Evolutionary conservation across 1,140 invertebrate genomes (phyloP), one percentile per base, ranked within the genome.

Genomic region (Solen grandis): DNA sequence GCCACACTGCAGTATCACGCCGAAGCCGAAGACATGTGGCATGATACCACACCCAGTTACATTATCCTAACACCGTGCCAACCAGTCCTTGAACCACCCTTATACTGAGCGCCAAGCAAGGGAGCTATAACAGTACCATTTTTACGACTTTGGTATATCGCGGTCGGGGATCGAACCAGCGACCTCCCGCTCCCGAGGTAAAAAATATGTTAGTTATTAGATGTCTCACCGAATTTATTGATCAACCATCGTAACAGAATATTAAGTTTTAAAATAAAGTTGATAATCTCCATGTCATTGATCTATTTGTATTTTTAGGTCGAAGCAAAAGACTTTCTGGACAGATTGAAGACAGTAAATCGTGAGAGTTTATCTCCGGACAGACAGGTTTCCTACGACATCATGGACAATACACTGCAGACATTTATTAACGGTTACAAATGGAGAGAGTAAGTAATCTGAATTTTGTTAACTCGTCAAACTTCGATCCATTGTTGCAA

Each of bases 81-180:
- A n/a, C n/a, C n/a, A n/a, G n/a, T n/a, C n/a, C n/a, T n/a, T n/a
- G n/a, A n/a, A n/a, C n/a, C n/a, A n/a, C n/a, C n/a, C n/a, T n/a
- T n/a, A n/a, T n/a, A n/a, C n/a, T n/a, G n/a, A n/a, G n/a, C n/a
- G n/a, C n/a, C n/a, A n/a, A n/a, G n/a, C n/a, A n/a, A n/a, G n/a
- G n/a, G n/a, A n/a, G n/a, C 88, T 91, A 41, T 1, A 80, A 84
- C 57, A 77, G 29, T 63, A 19, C 31, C 52, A 63, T 1, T 52
- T 52, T 33, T 60, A 60, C 1, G 27, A 60, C n/a, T 68, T 68
- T 25, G 2, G 14, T 27, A 60, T 60, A 31, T 31, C 27, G 0
- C 55, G 25, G 55, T 46, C 8, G 8, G 55, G 25, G 8, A 19
- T 59, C 55, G 19, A 59, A 8, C 10, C 55, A 59, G 55, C 25